phyloP scores from a whole-genome alignment of 2,888 invertebrate species.

The Caenorhabditis imperialis region DNA sequence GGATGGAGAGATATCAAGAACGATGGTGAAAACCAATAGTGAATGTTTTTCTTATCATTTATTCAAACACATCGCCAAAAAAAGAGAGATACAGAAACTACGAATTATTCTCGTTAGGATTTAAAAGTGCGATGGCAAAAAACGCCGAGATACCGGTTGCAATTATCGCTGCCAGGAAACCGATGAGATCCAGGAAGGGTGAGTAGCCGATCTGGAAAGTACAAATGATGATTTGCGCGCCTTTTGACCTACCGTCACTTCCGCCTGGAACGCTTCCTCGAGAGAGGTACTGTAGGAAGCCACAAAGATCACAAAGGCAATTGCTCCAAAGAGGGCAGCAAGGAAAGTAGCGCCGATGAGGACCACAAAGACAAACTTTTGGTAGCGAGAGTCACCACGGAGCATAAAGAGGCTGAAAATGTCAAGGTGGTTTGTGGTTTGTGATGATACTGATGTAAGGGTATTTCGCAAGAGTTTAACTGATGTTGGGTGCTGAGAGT shows the following conservation, averaged over 20 bases:
- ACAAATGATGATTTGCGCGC: constrained; percentile 8
- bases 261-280: constrained; percentile 8
- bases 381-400: constrained; percentile 30
- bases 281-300: constrained; percentile 28
- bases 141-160: constrained; percentile 47
- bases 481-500: too few relatives aligned
- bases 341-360: constrained; percentile 22
- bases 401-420: constrained; percentile 29
- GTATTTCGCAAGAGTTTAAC: too few relatives aligned
- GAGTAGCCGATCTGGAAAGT: constrained; percentile 53
- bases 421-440: too few relatives aligned
- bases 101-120: constrained; percentile 27
- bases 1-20: constrained; percentile 27
- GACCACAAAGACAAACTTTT: constrained; percentile 28
- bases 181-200: constrained; percentile 43
- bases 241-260: constrained; percentile 20
- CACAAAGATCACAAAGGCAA: constrained; percentile 44
- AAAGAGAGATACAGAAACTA: background rate
- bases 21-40: constrained; percentile 31
- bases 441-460: too few relatives aligned
- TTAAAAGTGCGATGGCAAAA: constrained; percentile 45
- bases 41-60: constrained; percentile 38
- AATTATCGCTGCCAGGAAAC: constrained; percentile 25
- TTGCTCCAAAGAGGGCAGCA: constrained; percentile 33
- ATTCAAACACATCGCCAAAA: background rate